Evolutionary conservation across 2,113 vertebrate genomes (phyloP), one percentile per base, ranked within the genome.

Genomic region (Mus pahari): DNA sequence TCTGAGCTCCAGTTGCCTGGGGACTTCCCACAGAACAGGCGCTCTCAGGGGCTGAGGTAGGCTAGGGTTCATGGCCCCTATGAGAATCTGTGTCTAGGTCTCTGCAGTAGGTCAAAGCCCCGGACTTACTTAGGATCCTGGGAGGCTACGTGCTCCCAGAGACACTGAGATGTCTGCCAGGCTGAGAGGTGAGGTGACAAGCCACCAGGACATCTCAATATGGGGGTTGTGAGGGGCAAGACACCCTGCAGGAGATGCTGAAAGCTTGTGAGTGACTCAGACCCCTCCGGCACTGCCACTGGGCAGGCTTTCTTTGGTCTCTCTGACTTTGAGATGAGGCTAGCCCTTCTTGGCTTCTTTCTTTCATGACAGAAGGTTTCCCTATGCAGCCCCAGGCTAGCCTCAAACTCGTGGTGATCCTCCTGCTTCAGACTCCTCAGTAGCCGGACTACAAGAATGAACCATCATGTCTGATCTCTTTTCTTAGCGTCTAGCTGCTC

Each of bases 231-330:
- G 12, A 11, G 36, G 31, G 26, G 0, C 48, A 0, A 26, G 71
- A 8, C 10, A 26, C 75, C 24, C 42, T 20, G 3, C 8, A 22
- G 66, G 20, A 42, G 81, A 28, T 28, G 19, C 20, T 10, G 19
- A 6, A 33, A 24, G 33, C 10, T 1, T 26, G 12, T 12, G 20
- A 3, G 7, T 12, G 17, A 4, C 12, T 60, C 6, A 33, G 92
- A 16, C 1, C 13, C 53, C 60, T 19, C 0, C 0, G 62, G 79
- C 12, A 20, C 55, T 7, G 55, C 4, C 6, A 11, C 2, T 0
- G 45, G 92, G 39, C 70, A 81, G 20, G 42, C 14, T 11, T 42
- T 73, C 1, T 45, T 39, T 31, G 6, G 7, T 20, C 24, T 7
- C 45, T 50, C 55, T 39, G 20, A 71, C 73, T 77, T 55, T 19